Evolutionary conservation across 2,113 vertebrate genomes (phyloP).

Genomic region (Uria lomvia): DNA sequence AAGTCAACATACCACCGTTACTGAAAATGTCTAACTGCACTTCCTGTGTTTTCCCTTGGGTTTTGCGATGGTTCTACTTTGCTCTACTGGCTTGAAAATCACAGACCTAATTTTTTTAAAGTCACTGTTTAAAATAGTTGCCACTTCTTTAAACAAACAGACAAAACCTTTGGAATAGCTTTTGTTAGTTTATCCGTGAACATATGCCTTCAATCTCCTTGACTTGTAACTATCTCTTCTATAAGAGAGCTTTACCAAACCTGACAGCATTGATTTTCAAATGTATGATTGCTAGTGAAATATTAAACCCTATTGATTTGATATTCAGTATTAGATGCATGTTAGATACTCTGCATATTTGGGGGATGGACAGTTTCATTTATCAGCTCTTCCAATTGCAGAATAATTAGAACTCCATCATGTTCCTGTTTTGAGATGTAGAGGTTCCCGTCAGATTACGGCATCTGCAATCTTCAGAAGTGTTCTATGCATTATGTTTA

Average conservation of each 20-base stretch:
- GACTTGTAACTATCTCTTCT: slow-evolving; percentile 24
- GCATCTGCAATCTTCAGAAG: slow-evolving; percentile 9
- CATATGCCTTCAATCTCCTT: slow-evolving; percentile 38
- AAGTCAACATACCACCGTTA: background rate
- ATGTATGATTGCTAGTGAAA: slow-evolving; percentile 71
- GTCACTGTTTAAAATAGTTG: background rate
- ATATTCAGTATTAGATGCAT: slow-evolving; percentile 67
- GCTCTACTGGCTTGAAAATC: background rate
- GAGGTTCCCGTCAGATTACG: slow-evolving; percentile 20
- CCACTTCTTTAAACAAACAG: background rate
- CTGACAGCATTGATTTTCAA: slow-evolving; percentile 74
- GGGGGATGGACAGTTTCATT: slow-evolving; percentile 55
- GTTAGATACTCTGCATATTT: slow-evolving; percentile 63
- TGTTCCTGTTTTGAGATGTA: background rate
- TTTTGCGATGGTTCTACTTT: background rate
- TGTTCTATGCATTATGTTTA: background rate
- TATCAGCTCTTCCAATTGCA: slow-evolving; percentile 57
- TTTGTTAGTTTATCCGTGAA: slow-evolving; percentile 20
- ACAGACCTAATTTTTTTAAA: background rate
- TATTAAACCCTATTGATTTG: slow-evolving; percentile 76
- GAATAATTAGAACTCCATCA: slow-evolving; percentile 51
- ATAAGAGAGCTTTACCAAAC: slow-evolving; percentile 13
- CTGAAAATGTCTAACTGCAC: rapidly evolving
- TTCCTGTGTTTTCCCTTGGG: background rate
- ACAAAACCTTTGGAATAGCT: slow-evolving; percentile 6